These are phyloP conservation scores for Epirrhoe tristata DNA, from an alignment of 2,888 invertebrate species.

Conservation along the genomic window DNA sequence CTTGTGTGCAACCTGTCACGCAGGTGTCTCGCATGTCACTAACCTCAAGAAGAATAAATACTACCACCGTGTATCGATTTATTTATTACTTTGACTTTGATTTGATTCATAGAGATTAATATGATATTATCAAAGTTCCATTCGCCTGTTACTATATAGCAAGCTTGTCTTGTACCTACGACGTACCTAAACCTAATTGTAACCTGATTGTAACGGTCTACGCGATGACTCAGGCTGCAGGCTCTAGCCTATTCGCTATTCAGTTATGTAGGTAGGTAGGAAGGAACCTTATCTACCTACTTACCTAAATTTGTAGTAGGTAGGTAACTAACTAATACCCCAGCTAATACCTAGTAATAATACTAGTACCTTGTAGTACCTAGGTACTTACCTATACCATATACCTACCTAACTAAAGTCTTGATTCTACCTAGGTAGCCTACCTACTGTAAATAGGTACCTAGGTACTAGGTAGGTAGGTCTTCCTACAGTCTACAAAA, in stretches of 20 bases:
- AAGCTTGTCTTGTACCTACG: neutral
- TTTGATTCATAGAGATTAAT: conserved; percentile 8
- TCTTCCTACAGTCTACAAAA: too few relatives aligned
- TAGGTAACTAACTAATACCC: neutral
- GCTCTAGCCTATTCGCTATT: neutral
- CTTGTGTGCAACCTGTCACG: conserved; percentile 80
- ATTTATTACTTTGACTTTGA: conserved; percentile 9
- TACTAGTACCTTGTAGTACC: too few relatives aligned
- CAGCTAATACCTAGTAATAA: too few relatives aligned
- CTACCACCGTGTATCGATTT: conserved; percentile 21
- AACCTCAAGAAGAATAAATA: conserved; percentile 68
- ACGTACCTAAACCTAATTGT: neutral
- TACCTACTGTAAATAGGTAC: too few relatives aligned
- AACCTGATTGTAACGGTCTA: conserved; percentile 1
- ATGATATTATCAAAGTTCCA: conserved; percentile 1
- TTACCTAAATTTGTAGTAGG: neutral
- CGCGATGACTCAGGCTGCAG: conserved; percentile 9
- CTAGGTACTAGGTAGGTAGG: too few relatives aligned
- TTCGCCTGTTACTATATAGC: neutral
- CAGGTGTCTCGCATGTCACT: conserved; percentile 82
- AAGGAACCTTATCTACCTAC: neutral
- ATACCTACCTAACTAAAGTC: too few relatives aligned
- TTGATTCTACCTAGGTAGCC: too few relatives aligned
- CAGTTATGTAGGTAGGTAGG: too few relatives aligned
- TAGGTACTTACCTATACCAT: too few relatives aligned